phyloP scores from a whole-genome alignment of 2,888 invertebrate species.

The Globia sparganii region DNA sequence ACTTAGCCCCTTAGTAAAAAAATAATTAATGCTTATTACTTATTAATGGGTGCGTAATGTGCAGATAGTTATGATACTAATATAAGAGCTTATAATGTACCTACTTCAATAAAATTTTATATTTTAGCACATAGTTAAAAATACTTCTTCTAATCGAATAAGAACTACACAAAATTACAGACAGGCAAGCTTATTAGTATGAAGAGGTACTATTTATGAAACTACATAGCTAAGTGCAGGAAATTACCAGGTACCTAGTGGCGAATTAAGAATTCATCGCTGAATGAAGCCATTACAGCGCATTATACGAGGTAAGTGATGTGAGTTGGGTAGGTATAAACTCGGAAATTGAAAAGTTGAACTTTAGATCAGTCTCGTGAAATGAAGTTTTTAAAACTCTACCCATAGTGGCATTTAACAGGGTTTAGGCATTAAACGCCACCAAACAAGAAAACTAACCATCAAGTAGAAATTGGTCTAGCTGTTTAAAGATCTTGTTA shows the following conservation, averaged over 20 bases:
- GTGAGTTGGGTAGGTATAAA: slow-evolving; percentile 21
- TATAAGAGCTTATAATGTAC: neutral
- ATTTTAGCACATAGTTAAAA: too few species aligned
- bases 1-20: too few species aligned
- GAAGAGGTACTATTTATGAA: slow-evolving; percentile 13
- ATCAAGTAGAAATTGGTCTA: neutral
- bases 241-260: slow-evolving; percentile 32
- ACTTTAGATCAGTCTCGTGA: slow-evolving; percentile 18
- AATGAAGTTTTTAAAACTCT: slow-evolving; percentile 1
- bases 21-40: too few species aligned
- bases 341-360: slow-evolving; percentile 24
- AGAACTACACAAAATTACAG: slow-evolving; percentile 6
- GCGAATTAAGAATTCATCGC: slow-evolving; percentile 35
- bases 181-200: slow-evolving; percentile 2
- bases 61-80: too few species aligned
- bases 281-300: slow-evolving; percentile 49
- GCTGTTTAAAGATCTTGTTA: neutral
- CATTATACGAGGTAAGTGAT: slow-evolving; percentile 25
- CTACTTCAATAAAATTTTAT: too few species aligned
- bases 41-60: too few species aligned
- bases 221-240: slow-evolving; percentile 1
- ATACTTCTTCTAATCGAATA: neutral
- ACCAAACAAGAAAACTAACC: neutral
- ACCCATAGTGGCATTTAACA: neutral
- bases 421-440: too few species aligned